Conservation (phyloP, 2,888 invertebrate genomes). For the Pterostichus madidus region DNA sequence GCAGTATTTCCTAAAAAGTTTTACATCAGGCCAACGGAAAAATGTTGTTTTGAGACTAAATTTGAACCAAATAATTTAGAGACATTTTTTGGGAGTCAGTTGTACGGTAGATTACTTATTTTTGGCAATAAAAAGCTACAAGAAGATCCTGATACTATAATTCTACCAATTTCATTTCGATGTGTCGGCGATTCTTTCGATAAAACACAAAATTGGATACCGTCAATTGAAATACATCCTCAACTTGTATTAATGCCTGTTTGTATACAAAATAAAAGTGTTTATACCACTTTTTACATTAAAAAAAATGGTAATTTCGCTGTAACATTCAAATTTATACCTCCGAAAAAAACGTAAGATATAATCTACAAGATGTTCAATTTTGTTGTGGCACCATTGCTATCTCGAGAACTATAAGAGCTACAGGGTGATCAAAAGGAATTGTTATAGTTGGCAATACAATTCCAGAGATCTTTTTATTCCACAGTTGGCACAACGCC, state of each 20-base stretch:
- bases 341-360: constrained; percentile 22
- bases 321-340: constrained; percentile 16
- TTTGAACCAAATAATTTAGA: constrained; percentile 19
- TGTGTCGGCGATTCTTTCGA: constrained; percentile 26
- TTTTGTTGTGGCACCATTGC: too few relatives aligned
- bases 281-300: constrained; percentile 36
- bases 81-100: not conserved
- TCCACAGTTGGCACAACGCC: too few relatives aligned
- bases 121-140: not conserved
- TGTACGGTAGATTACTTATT: constrained; percentile 29
- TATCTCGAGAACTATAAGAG: too few relatives aligned
- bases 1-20: not conserved
- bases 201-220: constrained; percentile 15
- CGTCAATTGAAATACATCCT: constrained; percentile 1
- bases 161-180: constrained; percentile 6
- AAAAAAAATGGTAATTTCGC: constrained; percentile 33
- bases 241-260: constrained; percentile 15
- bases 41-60: not conserved
- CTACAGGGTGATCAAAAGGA: too few relatives aligned
- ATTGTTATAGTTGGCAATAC: too few relatives aligned
- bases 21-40: not conserved
- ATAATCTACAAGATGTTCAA: not conserved
- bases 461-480: too few relatives aligned
- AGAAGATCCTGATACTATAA: not conserved
- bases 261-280: not conserved